Percentiles rank a stretch among this genome's conserved stretches.
Conservation (phyloP, 2,113 vertebrate species). For the Tupaia chinensis region DNA sequence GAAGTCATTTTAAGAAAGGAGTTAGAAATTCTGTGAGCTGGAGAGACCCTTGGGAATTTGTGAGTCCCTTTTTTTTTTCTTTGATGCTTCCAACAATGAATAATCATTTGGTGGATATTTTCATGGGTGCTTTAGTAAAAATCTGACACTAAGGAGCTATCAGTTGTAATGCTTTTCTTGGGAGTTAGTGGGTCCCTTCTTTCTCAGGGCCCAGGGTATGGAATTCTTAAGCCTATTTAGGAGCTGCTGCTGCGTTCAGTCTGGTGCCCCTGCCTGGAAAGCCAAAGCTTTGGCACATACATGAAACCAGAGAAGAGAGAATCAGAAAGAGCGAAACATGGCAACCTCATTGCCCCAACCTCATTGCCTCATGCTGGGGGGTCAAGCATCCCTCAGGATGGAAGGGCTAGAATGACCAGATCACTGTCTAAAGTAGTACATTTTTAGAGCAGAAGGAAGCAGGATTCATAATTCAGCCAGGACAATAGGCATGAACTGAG, state of each 20-base stretch:
- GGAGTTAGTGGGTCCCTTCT: neutral
- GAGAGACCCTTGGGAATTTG: neutral
- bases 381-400: neutral
- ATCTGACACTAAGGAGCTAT: neutral
- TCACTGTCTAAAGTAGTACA: neutral
- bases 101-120: neutral
- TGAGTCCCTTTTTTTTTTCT: neutral
- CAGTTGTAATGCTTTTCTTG: neutral
- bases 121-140: neutral
- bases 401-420: neutral
- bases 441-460: neutral
- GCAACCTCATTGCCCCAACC: too few species aligned
- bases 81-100: neutral
- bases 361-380: neutral
- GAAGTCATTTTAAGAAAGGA: neutral
- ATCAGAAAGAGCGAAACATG: rapidly evolving
- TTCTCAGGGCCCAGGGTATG: neutral
- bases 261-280: neutral
- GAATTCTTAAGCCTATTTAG: neutral
- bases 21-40: constrained; percentile 25
- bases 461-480: neutral
- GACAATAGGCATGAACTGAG: neutral
- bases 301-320: neutral
- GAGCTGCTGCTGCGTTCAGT: neutral
- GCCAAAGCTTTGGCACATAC: neutral